Evolutionary conservation across 2,888 invertebrate species (phyloP).

Genomic region (Cephus pygmeus): DNA sequence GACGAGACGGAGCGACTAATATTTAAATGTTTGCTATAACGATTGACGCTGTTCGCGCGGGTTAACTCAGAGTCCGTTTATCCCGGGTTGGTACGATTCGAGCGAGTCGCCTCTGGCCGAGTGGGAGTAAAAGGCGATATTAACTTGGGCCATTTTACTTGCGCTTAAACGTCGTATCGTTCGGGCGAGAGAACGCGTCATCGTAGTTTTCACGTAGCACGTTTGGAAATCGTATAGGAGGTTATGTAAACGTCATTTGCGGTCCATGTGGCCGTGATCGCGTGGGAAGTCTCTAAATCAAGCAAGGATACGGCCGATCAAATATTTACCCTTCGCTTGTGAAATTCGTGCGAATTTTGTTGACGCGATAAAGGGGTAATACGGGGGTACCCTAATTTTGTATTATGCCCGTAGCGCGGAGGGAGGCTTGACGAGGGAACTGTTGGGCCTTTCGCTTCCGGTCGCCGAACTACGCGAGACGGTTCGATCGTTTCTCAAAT

Average conservation of each 20-base stretch:
- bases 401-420: background rate
- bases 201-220: background rate
- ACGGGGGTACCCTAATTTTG: background rate
- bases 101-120: background rate
- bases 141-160: too few species aligned
- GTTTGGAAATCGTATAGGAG: background rate
- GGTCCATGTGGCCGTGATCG: background rate
- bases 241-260: background rate
- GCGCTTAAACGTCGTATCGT: background rate
- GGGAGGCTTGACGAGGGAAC: background rate
- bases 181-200: background rate
- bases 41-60: background rate
- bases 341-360: background rate
- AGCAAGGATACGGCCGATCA: background rate
- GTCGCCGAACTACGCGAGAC: background rate
- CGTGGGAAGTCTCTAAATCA: background rate
- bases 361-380: background rate
- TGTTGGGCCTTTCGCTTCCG: background rate
- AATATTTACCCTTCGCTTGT: background rate
- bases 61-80: background rate
- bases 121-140: too few species aligned
- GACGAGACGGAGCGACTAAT: background rate
- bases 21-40: background rate
- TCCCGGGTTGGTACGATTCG: background rate
- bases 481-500: background rate